A percentile compares a stretch with the other conserved stretches of the same genome.
Conservation (phyloP, 2,888 invertebrate species). For the Nasonovia ribisnigri region DNA sequence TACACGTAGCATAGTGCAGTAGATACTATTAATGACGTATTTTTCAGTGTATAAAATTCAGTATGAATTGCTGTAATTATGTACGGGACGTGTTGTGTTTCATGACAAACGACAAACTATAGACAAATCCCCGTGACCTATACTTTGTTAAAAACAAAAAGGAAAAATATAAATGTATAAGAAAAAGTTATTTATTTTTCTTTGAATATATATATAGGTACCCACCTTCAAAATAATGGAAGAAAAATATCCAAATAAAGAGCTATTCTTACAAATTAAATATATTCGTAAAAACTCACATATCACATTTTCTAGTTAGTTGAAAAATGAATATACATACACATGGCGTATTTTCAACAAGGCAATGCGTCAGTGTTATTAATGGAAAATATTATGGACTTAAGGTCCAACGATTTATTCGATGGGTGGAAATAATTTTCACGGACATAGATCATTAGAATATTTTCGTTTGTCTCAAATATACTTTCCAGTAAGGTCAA, state of each 20-base stretch:
- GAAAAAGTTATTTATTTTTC: neutral
- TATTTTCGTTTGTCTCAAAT: too few species aligned
- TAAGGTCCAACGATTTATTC: neutral
- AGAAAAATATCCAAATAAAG: neutral
- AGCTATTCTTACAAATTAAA: neutral
- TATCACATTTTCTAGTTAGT: neutral
- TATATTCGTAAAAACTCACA: neutral
- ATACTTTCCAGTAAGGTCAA: too few species aligned
- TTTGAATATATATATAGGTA: neutral
- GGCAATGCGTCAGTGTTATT: neutral
- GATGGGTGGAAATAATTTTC: neutral
- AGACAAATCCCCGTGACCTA: neutral
- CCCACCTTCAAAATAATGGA: neutral
- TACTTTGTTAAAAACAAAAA: neutral
- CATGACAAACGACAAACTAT: neutral
- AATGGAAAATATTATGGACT: neutral
- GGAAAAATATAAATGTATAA: neutral
- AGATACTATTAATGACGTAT: neutral
- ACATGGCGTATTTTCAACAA: neutral
- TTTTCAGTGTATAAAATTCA: neutral
- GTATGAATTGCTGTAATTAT: neutral
- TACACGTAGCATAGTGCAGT: neutral
- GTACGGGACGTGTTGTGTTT: neutral
- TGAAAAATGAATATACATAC: neutral
- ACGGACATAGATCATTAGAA: too few species aligned